Conservation (phyloP, 2,888 invertebrate genomes). For the Mimachlamys varia region DNA sequence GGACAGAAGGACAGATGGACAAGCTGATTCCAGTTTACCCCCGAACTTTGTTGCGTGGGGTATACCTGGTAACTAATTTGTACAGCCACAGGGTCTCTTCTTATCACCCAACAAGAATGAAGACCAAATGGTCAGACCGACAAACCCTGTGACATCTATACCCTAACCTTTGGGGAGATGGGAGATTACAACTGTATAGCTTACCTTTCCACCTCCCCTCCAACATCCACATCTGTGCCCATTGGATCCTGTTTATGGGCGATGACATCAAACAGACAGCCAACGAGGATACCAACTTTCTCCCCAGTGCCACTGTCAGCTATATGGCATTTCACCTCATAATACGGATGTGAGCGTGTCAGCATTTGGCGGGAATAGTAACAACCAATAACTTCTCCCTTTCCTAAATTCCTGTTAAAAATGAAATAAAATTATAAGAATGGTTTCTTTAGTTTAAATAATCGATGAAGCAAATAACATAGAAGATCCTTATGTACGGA, state of each 20-base stretch:
- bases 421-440: background rate
- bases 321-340: constrained; percentile 50
- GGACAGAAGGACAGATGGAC: too few relatives aligned
- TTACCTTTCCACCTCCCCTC: constrained; percentile 70
- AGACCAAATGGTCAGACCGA: too few relatives aligned
- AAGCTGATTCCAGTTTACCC: too few relatives aligned
- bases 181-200: background rate
- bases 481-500: too few relatives aligned
- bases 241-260: constrained; percentile 57
- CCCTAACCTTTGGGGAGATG: too few relatives aligned
- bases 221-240: constrained; percentile 61
- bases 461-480: too few relatives aligned
- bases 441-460: too few relatives aligned
- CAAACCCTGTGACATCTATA: too few relatives aligned
- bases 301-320: constrained; percentile 40
- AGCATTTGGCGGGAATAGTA: constrained; percentile 61
- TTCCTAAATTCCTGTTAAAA: background rate
- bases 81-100: too few relatives aligned
- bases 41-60: too few relatives aligned
- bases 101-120: too few relatives aligned
- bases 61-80: too few relatives aligned
- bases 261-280: constrained; percentile 44
- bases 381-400: constrained; percentile 51
- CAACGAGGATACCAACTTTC: constrained; percentile 44
- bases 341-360: constrained; percentile 65